phyloP scores from a whole-genome alignment of 2,888 invertebrate species.

The Melanostoma mellinum region DNA sequence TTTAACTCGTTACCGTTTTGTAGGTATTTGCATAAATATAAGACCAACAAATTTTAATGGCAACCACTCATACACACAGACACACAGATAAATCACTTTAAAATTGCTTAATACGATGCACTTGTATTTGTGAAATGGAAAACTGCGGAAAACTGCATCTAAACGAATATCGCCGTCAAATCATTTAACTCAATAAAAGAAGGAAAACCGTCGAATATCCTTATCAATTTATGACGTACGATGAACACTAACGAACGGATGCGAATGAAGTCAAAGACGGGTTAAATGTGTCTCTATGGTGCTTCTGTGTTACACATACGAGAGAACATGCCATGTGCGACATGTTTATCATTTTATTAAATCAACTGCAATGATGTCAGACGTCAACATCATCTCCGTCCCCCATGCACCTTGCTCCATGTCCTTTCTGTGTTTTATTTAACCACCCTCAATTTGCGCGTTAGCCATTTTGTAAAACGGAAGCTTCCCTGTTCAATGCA shows the following conservation, averaged over 20 bases:
- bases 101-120: too few species aligned
- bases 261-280: slow-evolving; percentile 55
- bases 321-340: slow-evolving; percentile 38
- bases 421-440: background rate
- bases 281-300: slow-evolving; percentile 34
- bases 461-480: slow-evolving; percentile 69
- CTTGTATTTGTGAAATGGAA: background rate
- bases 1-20: slow-evolving; percentile 19
- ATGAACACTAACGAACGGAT: slow-evolving; percentile 53
- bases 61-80: background rate
- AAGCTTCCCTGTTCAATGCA: slow-evolving; percentile 24
- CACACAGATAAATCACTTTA: background rate
- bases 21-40: background rate
- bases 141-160: slow-evolving; percentile 39
- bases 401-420: background rate
- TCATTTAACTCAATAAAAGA: slow-evolving; percentile 72
- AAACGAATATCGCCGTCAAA: slow-evolving; percentile 73
- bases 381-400: slow-evolving; percentile 31
- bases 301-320: slow-evolving; percentile 16
- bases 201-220: slow-evolving; percentile 39
- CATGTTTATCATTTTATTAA: slow-evolving; percentile 62
- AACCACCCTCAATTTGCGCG: slow-evolving; percentile 53
- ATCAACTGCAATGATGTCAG: slow-evolving; percentile 52
- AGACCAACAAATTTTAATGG: slow-evolving; percentile 4
- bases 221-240: slow-evolving; percentile 44